Evolutionary conservation across 1,140 invertebrate species (phyloP).

Genomic region (Tenebrio molitor): DNA sequence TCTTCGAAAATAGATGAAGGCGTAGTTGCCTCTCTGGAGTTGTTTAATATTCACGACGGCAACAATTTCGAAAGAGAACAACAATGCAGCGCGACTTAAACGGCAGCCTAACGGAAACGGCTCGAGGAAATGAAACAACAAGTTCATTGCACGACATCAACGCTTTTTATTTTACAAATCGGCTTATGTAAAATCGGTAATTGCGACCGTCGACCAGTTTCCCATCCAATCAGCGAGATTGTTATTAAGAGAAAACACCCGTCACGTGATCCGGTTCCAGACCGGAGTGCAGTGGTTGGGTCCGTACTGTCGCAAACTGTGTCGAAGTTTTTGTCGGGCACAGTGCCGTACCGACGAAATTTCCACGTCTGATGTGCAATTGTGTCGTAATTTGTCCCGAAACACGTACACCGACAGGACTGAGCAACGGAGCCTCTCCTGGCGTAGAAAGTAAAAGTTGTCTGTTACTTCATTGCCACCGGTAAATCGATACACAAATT

Average conservation of each 20-base stretch:
- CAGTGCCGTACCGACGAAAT: background rate
- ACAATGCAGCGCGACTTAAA: slow-evolving; percentile 19
- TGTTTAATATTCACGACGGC: slow-evolving; percentile 1
- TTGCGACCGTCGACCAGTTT: slow-evolving; percentile 19
- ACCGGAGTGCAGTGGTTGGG: background rate
- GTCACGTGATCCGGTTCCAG: slow-evolving; percentile 4
- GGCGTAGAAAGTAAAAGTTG: slow-evolving; percentile 45
- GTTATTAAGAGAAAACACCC: slow-evolving; percentile 28
- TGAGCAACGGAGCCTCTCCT: slow-evolving; percentile 26
- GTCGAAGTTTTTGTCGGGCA: background rate
- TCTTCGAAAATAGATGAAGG: too few relatives aligned
- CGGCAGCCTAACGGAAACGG: slow-evolving; percentile 15
- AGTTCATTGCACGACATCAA: slow-evolving; percentile 34
- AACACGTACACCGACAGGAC: slow-evolving; percentile 15
- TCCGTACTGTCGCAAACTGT: background rate
- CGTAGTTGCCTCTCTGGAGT: background rate
- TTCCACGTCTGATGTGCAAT: too few relatives aligned
- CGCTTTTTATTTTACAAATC: slow-evolving; percentile 12
- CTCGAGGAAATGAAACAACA: slow-evolving; percentile 36
- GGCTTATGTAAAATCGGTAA: slow-evolving; percentile 36
- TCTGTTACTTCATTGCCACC: slow-evolving; percentile 45
- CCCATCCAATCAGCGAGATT: slow-evolving; percentile 13
- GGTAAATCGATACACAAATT: slow-evolving; percentile 35
- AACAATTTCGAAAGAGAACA: slow-evolving; percentile 8
- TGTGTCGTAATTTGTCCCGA: slow-evolving; percentile 17